These are phyloP conservation scores for Enteromius trimaculatus DNA, from an alignment of 2,797 vertebrate species.

Conservation along the genomic window DNA sequence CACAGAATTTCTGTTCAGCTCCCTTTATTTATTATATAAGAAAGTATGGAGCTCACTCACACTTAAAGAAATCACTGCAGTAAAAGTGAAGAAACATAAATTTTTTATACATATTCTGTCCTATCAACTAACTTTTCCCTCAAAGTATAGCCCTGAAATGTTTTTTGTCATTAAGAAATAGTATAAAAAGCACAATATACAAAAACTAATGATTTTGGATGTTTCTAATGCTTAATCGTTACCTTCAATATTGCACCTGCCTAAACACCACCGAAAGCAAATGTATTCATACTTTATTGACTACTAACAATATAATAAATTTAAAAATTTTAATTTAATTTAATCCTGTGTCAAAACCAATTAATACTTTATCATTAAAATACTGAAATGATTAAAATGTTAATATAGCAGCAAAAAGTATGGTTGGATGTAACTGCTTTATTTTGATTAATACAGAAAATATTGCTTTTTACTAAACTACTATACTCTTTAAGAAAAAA, in stretches of 20 bases:
- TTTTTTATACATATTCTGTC: not conserved
- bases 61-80: conserved; percentile 21
- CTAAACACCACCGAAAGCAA: not conserved
- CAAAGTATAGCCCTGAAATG: not conserved
- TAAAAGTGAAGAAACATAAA: not conserved
- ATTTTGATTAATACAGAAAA: not conserved
- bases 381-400: not conserved
- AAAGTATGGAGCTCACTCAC: conserved; percentile 35
- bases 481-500: too few relatives aligned
- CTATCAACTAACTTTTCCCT: not conserved
- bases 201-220: not conserved
- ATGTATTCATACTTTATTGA: not conserved
- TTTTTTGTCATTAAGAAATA: not conserved
- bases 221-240: not conserved
- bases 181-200: not conserved
- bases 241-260: not conserved
- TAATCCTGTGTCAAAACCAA: not conserved
- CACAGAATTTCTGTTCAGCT: conserved; percentile 54
- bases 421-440: not conserved
- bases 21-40: conserved; percentile 35
- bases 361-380: not conserved
- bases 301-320: not conserved
- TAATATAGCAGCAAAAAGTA: not conserved
- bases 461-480: not conserved
- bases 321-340: too few relatives aligned